Evolutionary conservation across 2,888 invertebrate genomes (phyloP).

Genomic region (Ypsolopha scabrella): DNA sequence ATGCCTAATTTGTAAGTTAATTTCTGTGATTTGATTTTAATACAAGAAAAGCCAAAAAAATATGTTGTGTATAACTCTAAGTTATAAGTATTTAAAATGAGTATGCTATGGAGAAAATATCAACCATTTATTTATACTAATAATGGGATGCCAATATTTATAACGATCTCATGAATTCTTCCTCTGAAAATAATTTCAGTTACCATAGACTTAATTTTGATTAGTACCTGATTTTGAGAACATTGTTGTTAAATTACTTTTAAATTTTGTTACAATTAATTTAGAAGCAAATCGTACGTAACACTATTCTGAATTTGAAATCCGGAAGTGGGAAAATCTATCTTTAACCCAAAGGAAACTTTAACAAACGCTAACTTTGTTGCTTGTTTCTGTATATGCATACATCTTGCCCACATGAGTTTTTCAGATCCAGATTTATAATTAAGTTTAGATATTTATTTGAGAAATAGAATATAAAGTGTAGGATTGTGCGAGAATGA

Average conservation of each 20-base stretch:
- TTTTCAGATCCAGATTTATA: not conserved
- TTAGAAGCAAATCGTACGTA: no score
- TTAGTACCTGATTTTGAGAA: slow-evolving; percentile 66
- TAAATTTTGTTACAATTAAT: slow-evolving; percentile 8
- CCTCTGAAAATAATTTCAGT: slow-evolving; percentile 52
- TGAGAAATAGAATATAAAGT: slow-evolving; percentile 17
- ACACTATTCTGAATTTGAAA: slow-evolving; percentile 19
- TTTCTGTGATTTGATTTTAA: slow-evolving; percentile 61
- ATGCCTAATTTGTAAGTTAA: slow-evolving; percentile 4
- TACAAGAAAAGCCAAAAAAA: slow-evolving; percentile 51
- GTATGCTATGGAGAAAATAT: not conserved
- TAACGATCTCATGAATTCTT: slow-evolving; percentile 56
- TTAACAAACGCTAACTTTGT: no score
- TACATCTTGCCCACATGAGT: not conserved
- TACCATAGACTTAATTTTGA: slow-evolving; percentile 64
- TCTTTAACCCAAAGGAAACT: no score
- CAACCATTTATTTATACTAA: not conserved
- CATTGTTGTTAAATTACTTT: slow-evolving; percentile 26
- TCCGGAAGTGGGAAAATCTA: not conserved
- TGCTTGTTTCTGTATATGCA: no score
- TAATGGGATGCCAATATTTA: not conserved
- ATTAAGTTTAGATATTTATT: not conserved
- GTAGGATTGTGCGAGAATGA: slow-evolving; percentile 45
- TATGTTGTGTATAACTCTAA: slow-evolving; percentile 45
- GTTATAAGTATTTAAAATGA: slow-evolving; percentile 22